phyloP scores from a whole-genome alignment of 2,888 invertebrate genomes.

The Elysia crispata region DNA sequence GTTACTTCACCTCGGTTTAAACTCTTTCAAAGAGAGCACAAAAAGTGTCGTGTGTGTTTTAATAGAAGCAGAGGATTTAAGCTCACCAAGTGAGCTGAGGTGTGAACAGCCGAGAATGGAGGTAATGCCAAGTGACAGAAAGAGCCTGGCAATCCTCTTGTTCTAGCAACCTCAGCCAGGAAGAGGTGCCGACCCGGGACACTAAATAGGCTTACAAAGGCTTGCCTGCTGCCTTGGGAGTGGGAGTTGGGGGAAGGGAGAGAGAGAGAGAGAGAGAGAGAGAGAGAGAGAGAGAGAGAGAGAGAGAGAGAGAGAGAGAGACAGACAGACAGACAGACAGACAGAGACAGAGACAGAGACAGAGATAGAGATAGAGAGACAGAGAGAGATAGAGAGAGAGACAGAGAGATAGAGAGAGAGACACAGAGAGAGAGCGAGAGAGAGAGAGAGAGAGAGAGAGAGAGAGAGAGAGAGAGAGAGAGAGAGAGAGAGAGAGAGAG shows the following conservation, averaged over 20 bases:
- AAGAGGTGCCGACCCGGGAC: background rate
- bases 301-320: slow-evolving; percentile 22
- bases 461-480: background rate
- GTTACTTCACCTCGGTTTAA: too few species aligned
- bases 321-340: background rate
- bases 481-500: slow-evolving; percentile 12
- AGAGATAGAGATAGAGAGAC: background rate
- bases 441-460: background rate
- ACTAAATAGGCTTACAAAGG: too few species aligned
- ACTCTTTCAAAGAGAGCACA: too few species aligned
- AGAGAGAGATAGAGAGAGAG: slow-evolving; percentile 23
- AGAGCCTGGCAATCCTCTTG: slow-evolving; percentile 29
- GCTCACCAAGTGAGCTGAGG: background rate
- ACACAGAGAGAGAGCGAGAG: slow-evolving; percentile 7
- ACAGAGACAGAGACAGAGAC: background rate
- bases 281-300: slow-evolving; percentile 12
- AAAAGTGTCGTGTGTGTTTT: too few species aligned
- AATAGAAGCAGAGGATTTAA: background rate
- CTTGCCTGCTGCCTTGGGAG: too few species aligned
- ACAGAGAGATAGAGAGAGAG: slow-evolving; percentile 15
- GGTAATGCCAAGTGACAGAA: background rate
- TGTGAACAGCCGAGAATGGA: too few species aligned
- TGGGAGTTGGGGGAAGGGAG: too few species aligned
- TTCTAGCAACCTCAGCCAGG: too few species aligned
- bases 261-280: slow-evolving; percentile 9